Base-by-base conservation (phyloP, 1,140 invertebrate species). In the Drosophila persimilis region DNA sequence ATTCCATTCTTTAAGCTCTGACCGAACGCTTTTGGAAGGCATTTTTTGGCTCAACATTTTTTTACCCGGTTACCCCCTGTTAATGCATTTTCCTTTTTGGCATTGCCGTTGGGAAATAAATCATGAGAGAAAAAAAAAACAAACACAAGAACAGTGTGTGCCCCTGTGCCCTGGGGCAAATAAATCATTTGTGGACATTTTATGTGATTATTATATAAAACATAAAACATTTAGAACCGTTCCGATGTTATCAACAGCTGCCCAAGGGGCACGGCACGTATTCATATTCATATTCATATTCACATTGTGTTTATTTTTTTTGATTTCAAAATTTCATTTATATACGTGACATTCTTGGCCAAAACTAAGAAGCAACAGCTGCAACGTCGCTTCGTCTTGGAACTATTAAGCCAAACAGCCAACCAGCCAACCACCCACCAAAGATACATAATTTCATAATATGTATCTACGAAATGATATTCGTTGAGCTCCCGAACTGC, bases 161-260 rank as follows among this genome's bases (percentile, higher is more conserved):
- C 81, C 24, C 4, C 3, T 26, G 60, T 86, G 81, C 80, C 81
- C 81, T 75, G 65, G 63, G 64, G 31, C 73, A 58, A 72, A 86
- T 85, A 85, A 85, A 85, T 85, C 81, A 85, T 67, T 70, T 85
- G 77, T 4, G 35, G 1, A 13, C 15, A 13, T 39, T 39, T 39
- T 13, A 5, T 3, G 4, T 11, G 77, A 86, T 86, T 85, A 85
- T 86, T 73, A 86, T 86, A 80, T 73, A 86, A 84, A 59, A 62
- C 57, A 72, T 70, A 59, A 57, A 65, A 60, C 67, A 65, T 73
- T 80, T 65, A 67, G 56, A 64, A 60, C 24, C 46, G 51, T 29
- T 80, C 59, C 11, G 11, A 39, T 39, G 77, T 80, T 80, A 80
- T 81, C 77, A 85, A 75, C 80, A 79, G 52, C 76, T 59, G 59